Conservation (phyloP, 1,140 invertebrate genomes). For the Habropoda laboriosa region DNA sequence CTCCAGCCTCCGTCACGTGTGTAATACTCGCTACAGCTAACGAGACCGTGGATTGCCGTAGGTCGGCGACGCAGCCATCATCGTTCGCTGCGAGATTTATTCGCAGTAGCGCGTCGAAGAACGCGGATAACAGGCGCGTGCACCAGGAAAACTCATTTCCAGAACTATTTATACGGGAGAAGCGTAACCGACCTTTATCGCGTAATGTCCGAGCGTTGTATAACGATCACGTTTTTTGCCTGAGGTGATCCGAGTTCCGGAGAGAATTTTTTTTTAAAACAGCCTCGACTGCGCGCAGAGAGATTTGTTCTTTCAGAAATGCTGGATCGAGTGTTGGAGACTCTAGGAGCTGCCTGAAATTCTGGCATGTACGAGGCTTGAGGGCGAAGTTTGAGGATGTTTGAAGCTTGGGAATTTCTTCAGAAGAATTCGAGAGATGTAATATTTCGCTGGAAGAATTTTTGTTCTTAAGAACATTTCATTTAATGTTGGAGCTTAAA, state of each 20-base stretch:
- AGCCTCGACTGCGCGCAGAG: too few species aligned
- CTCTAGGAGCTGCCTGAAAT: too few species aligned
- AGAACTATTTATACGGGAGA: conserved; percentile 6
- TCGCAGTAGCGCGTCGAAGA: neutral
- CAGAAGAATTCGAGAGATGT: too few species aligned
- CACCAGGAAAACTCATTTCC: neutral
- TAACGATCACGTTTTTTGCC: conserved; percentile 66
- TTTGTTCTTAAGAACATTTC: too few species aligned
- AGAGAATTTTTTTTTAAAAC: neutral
- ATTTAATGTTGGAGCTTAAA: too few species aligned
- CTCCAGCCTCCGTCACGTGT: conserved; percentile 7
- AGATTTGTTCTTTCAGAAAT: too few species aligned
- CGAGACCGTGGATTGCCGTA: conserved; percentile 6
- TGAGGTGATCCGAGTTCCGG: neutral
- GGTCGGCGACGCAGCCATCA: conserved; percentile 10
- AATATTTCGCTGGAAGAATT: too few species aligned
- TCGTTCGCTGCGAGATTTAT: neutral
- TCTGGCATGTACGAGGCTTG: too few species aligned
- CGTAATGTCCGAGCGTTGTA: conserved; percentile 44
- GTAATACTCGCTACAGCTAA: conserved; percentile 10
- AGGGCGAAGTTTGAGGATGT: too few species aligned
- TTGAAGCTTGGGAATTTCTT: too few species aligned
- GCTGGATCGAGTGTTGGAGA: too few species aligned
- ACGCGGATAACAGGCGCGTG: neutral
- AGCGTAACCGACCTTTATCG: neutral